Percentiles rank a stretch among this genome's conserved stretches.
phyloP scores from a whole-genome alignment of 2,113 vertebrate genomes.

The Oceanodroma tethys region DNA sequence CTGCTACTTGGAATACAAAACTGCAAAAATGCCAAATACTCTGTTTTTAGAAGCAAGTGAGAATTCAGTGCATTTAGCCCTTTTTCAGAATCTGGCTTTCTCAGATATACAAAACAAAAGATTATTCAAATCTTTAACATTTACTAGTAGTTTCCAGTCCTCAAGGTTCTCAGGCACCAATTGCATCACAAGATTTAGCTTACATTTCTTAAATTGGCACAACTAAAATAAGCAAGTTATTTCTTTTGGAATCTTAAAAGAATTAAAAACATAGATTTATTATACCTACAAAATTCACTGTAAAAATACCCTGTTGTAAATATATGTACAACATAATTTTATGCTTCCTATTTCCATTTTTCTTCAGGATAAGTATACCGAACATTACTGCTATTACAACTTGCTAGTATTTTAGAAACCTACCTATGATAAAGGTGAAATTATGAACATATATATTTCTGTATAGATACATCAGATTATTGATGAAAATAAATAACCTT shows the following conservation, averaged over 20 bases:
- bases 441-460: neutral
- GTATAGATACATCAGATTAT: neutral
- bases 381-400: neutral
- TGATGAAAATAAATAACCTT: neutral
- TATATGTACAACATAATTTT: neutral
- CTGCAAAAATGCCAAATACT: neutral
- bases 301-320: neutral
- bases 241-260: slow-evolving; percentile 1
- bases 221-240: slow-evolving; percentile 15
- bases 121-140: neutral
- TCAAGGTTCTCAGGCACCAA: slow-evolving; percentile 5
- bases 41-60: neutral
- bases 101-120: neutral
- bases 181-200: neutral
- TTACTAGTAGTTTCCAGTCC: neutral
- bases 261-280: neutral
- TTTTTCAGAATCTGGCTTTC: neutral
- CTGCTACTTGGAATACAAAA: neutral
- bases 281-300: neutral
- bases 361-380: neutral
- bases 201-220: neutral
- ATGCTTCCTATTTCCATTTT: neutral
- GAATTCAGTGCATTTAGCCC: neutral
- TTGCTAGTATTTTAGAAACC: neutral
- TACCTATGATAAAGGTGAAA: neutral